phyloP scores from a whole-genome alignment of 1,140 invertebrate species.

The Anastatus disparis region DNA sequence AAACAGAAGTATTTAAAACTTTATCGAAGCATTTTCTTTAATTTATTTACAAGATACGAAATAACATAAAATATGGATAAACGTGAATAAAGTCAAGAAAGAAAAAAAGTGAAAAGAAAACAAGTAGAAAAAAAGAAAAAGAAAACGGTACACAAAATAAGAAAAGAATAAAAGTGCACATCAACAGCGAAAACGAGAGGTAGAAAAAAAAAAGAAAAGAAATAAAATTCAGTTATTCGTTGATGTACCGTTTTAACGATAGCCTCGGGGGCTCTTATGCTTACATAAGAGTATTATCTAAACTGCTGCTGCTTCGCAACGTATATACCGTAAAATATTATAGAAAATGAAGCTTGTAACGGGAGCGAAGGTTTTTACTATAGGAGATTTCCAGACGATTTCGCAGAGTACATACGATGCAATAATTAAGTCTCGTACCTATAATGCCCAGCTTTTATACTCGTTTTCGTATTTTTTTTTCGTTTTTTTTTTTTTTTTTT shows the following conservation, averaged over 20 bases:
- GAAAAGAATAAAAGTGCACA: not conserved
- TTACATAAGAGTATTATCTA: too few relatives aligned
- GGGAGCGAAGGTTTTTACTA: too few relatives aligned
- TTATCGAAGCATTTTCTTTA: not conserved
- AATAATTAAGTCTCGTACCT: constrained; percentile 20
- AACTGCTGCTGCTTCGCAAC: not conserved
- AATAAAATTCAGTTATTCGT: constrained; percentile 12
- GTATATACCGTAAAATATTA: not conserved
- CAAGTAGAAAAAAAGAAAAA: not conserved
- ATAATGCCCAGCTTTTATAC: not conserved
- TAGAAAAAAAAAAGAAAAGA: not conserved
- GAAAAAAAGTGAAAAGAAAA: not conserved
- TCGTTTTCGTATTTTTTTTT: not conserved
- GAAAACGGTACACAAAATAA: not conserved
- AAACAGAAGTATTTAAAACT: not conserved
- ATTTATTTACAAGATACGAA: too few relatives aligned
- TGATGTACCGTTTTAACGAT: constrained; percentile 19
- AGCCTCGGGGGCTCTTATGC: not conserved
- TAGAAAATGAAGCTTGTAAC: constrained; percentile 9
- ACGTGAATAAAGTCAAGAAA: not conserved
- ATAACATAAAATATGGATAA: too few relatives aligned
- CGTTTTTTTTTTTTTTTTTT: constrained; percentile 1
- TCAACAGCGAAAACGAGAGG: constrained; percentile 6
- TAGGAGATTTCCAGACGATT: constrained; percentile 27
- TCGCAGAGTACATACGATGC: constrained; percentile 1